Evolutionary conservation across 2,113 vertebrate species (phyloP), one percentile per base, ranked within the genome.

Genomic region (Haemorhous mexicanus): DNA sequence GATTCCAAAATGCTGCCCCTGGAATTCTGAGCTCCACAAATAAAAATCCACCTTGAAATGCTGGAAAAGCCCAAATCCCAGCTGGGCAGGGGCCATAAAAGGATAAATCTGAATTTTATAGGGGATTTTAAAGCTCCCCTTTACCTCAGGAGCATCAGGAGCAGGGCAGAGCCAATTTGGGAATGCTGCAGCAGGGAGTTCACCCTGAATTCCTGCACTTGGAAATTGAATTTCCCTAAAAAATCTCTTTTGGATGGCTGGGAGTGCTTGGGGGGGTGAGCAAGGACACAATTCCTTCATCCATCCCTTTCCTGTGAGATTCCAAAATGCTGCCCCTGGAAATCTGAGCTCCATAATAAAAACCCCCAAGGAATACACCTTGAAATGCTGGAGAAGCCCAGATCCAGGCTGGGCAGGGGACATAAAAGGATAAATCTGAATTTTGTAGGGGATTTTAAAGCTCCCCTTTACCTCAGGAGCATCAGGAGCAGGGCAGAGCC

Each of bases 221-320:
- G 43, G 43, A 44, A 44, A 44, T 44, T 44, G 16, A 44, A 2
- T 0, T 72, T 68, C 50, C 53, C 27, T 17, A 32, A 11, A 66
- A 76, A 68, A 49, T 17, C 26, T 1, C 26, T 79, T 68, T 30
- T 6, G 4, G 18, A 43, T 15, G 43, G 43, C 23, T 49, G 47
- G 23, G 4, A 4, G 21, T 1, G 35, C 19, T 0, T 50, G 50
- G 72, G 64, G 35, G 3, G 22, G 11, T 27, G 4, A n/a, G 59
- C 76, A 43, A 69, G 73, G 91, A 74, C 72, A 9, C 52, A 2
- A 7, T 37, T 43, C 64, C 16, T 32, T 33, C 53, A 49, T 32
- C 18, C 53, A 49, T 32, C 18, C 32, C 67, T 53, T 53, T 17
- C 39, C 58, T 8, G 1, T 2, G 23, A 50, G 73, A 24, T 68